Percentiles rank a stretch among this genome's conserved stretches.
These are phyloP conservation scores for Tipula unca DNA, from an alignment of 2,888 invertebrate genomes.

Conservation along the genomic window DNA sequence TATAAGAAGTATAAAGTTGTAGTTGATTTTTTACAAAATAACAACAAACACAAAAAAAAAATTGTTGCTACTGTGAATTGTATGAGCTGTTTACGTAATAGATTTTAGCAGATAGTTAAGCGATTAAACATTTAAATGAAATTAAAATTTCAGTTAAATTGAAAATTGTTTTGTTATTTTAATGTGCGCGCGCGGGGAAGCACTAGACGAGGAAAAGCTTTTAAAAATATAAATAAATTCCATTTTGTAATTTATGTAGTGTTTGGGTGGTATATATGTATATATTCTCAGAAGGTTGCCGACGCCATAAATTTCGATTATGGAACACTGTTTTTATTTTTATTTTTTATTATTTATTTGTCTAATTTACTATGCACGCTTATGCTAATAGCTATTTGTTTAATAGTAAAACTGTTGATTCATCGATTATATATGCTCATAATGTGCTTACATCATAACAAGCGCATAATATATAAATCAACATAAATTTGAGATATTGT, in stretches of 20 bases:
- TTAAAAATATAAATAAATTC: neutral
- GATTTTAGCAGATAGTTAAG: conserved; percentile 4
- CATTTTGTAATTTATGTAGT: neutral
- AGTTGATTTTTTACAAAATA: neutral
- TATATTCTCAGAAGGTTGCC: neutral
- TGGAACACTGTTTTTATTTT: neutral
- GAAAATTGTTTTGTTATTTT: neutral
- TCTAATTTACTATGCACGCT: neutral
- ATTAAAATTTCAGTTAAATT: neutral
- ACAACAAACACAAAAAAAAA: neutral
- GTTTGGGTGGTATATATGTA: neutral
- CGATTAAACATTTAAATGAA: neutral
- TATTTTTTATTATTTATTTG: neutral
- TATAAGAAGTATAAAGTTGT: neutral
- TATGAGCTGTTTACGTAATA: neutral
- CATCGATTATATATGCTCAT: neutral
- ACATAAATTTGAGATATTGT: no score
- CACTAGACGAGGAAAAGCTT: neutral
- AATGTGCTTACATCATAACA: neutral
- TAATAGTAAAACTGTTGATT: neutral
- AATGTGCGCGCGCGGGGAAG: neutral
- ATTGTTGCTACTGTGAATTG: neutral
- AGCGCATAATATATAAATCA: neutral
- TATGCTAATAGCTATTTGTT: neutral
- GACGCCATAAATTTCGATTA: neutral